Evolutionary conservation across 2,113 vertebrate species (phyloP), one percentile per base, ranked within the genome.

Genomic region (Protobothrops flavoviridis): DNA sequence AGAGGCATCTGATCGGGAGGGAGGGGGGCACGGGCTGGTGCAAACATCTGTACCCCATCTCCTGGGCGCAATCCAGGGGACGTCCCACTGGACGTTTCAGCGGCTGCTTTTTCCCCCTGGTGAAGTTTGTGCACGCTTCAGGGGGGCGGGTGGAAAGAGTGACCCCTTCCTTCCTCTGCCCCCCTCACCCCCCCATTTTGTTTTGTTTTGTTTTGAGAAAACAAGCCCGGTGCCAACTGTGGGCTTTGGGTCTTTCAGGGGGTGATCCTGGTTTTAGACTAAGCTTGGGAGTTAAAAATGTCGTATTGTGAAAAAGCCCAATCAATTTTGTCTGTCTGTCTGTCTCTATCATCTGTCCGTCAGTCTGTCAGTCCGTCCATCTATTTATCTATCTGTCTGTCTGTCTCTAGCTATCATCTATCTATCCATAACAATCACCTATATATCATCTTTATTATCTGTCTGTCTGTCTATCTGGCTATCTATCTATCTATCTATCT

Each of bases 11-110:
- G 55, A 24, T 33, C 33, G 53, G 3, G 10, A 10, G 59, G 59
- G 9, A 24, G 33, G 5, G 0, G 20, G 23, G 29, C 85, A 53
- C 0, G 23, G 17, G 86, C 91, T 29, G 90, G 87, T 48, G 90
- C 74, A 56, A 59, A 93, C 93, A 91, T 93, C 93, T 91, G 93
- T 17, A 21, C 87, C 64, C 61, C 43, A 85, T 93, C 89, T 55
- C 90, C 43, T 50, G 86, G 64, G 64, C 52, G 0, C 24, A 5
- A 55, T 93, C 85, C 89, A 87, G 55, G 13, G 0, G 74, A 20
- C 52, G 59, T 93, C 87, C 88, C 88, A 29, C 26, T 52, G 64
- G 23, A 3, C 1, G 43, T 13, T 74, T 85, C 53, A 3, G 1
- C 7, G 52, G 50, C 69, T 56, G 50, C 39, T 64, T 45, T 39